Conservation (phyloP, 2,113 vertebrate species). For the Callocephalon fimbriatum region DNA sequence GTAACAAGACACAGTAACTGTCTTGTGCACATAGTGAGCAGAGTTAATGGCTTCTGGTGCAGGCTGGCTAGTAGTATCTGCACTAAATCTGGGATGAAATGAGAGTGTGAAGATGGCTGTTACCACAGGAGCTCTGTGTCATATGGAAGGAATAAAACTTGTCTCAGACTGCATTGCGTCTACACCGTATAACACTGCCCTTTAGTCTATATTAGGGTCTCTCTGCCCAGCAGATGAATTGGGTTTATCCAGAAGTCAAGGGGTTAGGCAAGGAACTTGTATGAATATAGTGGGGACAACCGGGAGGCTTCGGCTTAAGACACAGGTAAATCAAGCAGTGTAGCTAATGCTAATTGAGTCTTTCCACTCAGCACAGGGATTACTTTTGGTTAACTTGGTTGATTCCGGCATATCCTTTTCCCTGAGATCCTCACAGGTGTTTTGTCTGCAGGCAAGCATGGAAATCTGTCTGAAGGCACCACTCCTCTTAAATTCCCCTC, state of each 20-base stretch:
- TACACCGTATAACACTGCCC: not conserved
- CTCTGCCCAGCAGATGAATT: not conserved
- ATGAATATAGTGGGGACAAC: not conserved
- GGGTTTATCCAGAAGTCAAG: not conserved
- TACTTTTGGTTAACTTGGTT: not conserved
- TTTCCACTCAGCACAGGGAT: not conserved
- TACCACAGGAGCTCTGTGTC: not conserved
- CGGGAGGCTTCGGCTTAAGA: not conserved
- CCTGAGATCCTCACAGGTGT: not conserved
- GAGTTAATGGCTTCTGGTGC: not conserved
- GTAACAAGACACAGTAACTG: not conserved
- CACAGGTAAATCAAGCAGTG: not conserved
- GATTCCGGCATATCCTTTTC: not conserved
- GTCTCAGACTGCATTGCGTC: not conserved
- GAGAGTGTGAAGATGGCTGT: not conserved
- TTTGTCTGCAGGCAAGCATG: not conserved
- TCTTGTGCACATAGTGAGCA: not conserved
- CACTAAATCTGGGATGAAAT: not conserved
- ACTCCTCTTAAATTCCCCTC: not conserved
- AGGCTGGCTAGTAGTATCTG: not conserved
- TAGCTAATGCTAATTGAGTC: not conserved
- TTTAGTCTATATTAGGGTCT: not conserved
- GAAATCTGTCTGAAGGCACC: not conserved
- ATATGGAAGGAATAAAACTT: not conserved
- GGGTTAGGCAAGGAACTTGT: not conserved